phyloP scores from a whole-genome alignment of 2,113 vertebrate species.

The Plestiodon gilberti region DNA sequence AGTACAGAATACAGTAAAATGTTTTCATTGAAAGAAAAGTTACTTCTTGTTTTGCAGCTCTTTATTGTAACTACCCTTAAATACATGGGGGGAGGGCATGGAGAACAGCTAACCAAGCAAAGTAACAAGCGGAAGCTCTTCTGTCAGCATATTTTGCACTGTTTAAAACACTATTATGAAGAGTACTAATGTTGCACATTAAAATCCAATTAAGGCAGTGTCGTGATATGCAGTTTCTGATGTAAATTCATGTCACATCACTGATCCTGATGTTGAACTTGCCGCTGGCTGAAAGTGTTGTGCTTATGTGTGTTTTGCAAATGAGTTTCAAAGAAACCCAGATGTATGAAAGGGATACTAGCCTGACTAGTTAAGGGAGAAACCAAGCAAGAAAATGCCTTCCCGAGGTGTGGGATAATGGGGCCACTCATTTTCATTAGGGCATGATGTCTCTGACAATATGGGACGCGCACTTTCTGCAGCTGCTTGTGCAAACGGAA shows the following conservation, averaged over 20 bases:
- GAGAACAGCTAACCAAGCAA: neutral
- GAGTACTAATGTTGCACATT: neutral
- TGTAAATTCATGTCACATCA: conserved; percentile 7
- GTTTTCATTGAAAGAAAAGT: neutral
- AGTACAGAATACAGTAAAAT: neutral
- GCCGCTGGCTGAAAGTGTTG: neutral
- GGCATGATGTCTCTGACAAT: neutral
- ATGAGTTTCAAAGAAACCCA: neutral
- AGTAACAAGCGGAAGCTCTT: neutral
- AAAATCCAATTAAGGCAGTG: neutral
- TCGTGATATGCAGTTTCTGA: neutral
- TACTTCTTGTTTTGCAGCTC: neutral
- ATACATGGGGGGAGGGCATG: neutral
- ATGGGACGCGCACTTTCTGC: neutral
- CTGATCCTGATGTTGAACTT: conserved; percentile 3
- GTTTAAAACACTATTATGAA: conserved; percentile 1
- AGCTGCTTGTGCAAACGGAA: neutral
- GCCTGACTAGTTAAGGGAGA: neutral
- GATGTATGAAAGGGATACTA: neutral
- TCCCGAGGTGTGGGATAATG: neutral
- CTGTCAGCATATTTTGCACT: conserved; percentile 10
- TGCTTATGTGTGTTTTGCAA: neutral
- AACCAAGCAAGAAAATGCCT: neutral
- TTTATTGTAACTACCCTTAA: neutral
- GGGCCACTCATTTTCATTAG: neutral